These are phyloP conservation scores for Lepilemur septentrionalis DNA, from an alignment of 2,797 vertebrate species.

Conservation along the genomic window DNA sequence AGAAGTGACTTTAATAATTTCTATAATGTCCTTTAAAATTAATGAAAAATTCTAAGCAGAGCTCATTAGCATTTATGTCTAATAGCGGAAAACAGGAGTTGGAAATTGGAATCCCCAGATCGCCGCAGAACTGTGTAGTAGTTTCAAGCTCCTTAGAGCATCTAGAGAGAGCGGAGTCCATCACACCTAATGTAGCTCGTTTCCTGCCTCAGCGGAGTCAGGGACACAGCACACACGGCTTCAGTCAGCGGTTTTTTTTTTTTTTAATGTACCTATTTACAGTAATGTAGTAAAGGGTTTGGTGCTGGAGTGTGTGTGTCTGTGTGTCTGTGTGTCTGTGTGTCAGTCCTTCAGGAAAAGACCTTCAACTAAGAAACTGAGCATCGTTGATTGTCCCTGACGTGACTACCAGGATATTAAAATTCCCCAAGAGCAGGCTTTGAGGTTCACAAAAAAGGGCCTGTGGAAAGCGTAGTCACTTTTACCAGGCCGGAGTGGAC, in stretches of 20 bases:
- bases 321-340: too few relatives aligned
- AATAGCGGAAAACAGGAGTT: not conserved
- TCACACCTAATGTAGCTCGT: rapidly evolving
- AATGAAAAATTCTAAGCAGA: not conserved
- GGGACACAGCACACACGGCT: not conserved
- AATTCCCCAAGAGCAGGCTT: too few relatives aligned
- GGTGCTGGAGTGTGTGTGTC: not conserved
- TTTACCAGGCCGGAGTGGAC: not conserved
- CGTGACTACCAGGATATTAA: too few relatives aligned
- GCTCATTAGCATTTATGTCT: not conserved
- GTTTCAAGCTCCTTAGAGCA: not conserved
- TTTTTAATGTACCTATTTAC: not conserved
- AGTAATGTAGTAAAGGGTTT: not conserved
- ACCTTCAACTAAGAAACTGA: not conserved
- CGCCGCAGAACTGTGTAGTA: not conserved
- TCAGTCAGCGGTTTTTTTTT: too few relatives aligned
- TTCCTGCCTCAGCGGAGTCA: rapidly evolving
- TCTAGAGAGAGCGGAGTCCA: not conserved
- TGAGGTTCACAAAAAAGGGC: not conserved
- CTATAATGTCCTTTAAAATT: not conserved
- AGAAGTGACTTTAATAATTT: not conserved
- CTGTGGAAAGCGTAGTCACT: not conserved
- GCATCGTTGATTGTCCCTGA: too few relatives aligned
- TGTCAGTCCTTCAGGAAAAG: not conserved
- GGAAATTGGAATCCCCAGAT: not conserved